These are phyloP conservation scores for Theocolax elegans DNA, from an alignment of 1,140 invertebrate species.

Conservation along the genomic window DNA sequence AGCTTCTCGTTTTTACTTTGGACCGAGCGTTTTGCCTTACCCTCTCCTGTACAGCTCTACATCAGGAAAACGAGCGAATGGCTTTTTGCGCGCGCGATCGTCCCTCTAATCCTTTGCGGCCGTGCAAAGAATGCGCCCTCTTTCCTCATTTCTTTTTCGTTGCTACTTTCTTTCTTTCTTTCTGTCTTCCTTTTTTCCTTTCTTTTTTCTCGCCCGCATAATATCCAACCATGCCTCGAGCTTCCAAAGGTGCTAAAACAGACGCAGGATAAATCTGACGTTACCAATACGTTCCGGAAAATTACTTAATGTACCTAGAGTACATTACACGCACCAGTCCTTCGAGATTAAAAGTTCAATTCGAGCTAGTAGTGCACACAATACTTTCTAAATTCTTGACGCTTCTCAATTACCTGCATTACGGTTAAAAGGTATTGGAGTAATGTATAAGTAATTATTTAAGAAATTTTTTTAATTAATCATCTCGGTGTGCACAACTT, in stretches of 20 bases:
- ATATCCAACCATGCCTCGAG: not conserved
- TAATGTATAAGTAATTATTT: too few species aligned
- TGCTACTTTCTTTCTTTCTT: not conserved
- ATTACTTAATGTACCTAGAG: too few species aligned
- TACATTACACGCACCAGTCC: too few species aligned
- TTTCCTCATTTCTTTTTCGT: not conserved
- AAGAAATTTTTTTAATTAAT: too few species aligned
- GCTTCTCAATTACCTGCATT: too few species aligned
- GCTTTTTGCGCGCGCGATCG: slow-evolving; percentile 28
- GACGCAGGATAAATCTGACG: too few species aligned
- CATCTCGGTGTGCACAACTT: too few species aligned
- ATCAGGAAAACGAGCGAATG: slow-evolving; percentile 29
- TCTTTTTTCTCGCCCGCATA: not conserved
- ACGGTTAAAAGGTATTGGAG: too few species aligned
- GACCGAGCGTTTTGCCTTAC: not conserved
- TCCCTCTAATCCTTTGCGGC: slow-evolving; percentile 33
- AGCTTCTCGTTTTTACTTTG: not conserved
- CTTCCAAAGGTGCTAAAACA: not conserved
- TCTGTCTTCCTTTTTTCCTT: not conserved
- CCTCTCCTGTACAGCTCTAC: not conserved
- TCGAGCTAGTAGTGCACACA: too few species aligned
- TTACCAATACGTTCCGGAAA: too few species aligned
- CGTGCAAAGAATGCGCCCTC: slow-evolving; percentile 16
- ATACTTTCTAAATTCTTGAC: too few species aligned
- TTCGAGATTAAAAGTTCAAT: too few species aligned